A percentile compares a stretch with the other conserved stretches of the same genome.
Conservation (phyloP, 2,113 vertebrate species). For the Terrapene triunguis region DNA sequence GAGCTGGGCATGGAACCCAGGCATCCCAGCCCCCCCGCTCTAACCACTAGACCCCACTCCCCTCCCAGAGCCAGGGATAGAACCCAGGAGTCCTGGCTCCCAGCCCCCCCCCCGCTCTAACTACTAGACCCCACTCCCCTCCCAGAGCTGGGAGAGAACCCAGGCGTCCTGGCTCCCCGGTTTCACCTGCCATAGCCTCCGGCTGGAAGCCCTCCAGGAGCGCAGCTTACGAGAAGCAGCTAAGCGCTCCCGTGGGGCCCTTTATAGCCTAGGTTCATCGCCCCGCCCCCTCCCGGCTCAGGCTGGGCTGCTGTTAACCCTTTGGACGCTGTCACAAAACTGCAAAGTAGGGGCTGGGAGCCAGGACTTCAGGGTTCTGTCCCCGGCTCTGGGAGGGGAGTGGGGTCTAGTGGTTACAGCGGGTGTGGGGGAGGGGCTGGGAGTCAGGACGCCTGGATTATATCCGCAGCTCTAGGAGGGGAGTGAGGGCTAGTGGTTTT, state of each 20-base stretch:
- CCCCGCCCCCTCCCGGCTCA: not conserved
- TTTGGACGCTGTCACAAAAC: not conserved
- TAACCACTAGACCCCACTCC: not conserved
- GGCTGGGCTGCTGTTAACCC: not conserved
- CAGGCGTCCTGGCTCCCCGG: not conserved
- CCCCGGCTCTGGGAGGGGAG: not conserved
- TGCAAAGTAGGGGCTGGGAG: not conserved
- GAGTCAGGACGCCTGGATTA: not conserved
- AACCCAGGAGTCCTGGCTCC: not conserved
- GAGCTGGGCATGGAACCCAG: not conserved
- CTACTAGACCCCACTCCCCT: too few species aligned
- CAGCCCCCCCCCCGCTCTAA: too few species aligned
- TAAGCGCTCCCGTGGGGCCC: not conserved
- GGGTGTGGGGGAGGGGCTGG: not conserved
- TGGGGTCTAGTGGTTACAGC: not conserved
- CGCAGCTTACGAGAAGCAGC: accelerated
- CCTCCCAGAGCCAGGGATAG: too few species aligned
- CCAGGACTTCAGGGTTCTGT: not conserved
- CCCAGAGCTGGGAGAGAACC: too few species aligned
- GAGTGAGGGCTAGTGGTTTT: not conserved
- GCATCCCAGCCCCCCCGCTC: not conserved
- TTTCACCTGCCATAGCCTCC: not conserved
- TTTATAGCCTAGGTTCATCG: not conserved
- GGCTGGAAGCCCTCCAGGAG: not conserved
- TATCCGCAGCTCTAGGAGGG: not conserved